Conservation (phyloP, 2,888 invertebrate genomes). For the Globia sparganii region DNA sequence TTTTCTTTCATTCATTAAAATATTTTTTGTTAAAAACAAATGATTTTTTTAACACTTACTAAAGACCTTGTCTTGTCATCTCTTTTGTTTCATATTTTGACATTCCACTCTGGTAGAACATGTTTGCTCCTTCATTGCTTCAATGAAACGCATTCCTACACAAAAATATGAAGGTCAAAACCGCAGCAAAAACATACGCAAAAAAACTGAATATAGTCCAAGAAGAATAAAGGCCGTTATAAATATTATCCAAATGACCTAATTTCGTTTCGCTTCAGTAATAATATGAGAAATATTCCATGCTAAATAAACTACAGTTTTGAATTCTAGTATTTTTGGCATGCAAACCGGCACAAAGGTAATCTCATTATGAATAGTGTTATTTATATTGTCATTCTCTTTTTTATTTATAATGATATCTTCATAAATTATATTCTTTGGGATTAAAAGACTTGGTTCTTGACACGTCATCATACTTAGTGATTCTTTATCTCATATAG, state of each 20-base stretch:
- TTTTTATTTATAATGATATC: conserved; percentile 31
- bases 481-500: conserved; percentile 18
- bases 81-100: conserved; percentile 13
- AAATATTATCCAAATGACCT: conserved; percentile 48
- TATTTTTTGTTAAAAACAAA: background rate
- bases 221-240: conserved; percentile 37
- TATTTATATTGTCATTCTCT: conserved; percentile 39
- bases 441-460: conserved; percentile 51
- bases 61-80: conserved; percentile 18
- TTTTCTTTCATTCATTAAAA: background rate
- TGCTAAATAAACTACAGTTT: conserved; percentile 14
- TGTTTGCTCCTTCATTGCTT: background rate
- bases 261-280: conserved; percentile 42
- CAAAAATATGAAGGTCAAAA: background rate
- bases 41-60: conserved; percentile 6
- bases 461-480: conserved; percentile 49
- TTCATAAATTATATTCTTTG: conserved; percentile 48
- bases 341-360: conserved; percentile 18
- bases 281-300: conserved; percentile 25
- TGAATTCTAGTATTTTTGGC: background rate
- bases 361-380: conserved; percentile 33
- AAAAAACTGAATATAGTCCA: conserved; percentile 15
- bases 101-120: background rate
- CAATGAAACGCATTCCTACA: background rate
- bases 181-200: background rate